Percentiles rank a stretch among this genome's conserved stretches.
These are phyloP conservation scores for Upupa epops DNA, from an alignment of 2,113 vertebrate genomes.

Conservation along the genomic window DNA sequence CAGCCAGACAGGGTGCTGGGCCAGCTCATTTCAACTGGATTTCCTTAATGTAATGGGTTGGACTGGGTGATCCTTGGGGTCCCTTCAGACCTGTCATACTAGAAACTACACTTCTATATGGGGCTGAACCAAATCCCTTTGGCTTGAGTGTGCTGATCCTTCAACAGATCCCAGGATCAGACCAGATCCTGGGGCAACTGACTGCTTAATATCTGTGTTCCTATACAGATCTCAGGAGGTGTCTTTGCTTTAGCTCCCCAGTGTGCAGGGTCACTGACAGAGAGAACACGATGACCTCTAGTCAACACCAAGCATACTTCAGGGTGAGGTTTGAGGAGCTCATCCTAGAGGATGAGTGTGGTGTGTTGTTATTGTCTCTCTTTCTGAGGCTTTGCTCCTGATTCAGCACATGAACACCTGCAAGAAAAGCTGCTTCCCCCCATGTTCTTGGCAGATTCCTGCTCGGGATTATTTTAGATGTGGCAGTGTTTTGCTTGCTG, in stretches of 20 bases:
- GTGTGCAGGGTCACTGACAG: background rate
- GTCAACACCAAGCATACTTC: background rate
- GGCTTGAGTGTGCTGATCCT: background rate
- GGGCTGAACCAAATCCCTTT: background rate
- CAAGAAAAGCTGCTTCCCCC: slow-evolving; percentile 20
- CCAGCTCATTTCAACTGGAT: too few relatives aligned
- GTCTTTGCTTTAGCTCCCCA: background rate
- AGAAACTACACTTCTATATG: fast-evolving
- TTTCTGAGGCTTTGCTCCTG: background rate
- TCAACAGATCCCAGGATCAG: background rate
- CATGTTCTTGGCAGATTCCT: slow-evolving; percentile 13
- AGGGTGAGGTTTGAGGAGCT: background rate
- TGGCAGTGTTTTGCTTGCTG: slow-evolving; percentile 18
- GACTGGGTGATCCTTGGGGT: too few relatives aligned
- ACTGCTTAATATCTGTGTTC: background rate
- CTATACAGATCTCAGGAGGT: background rate
- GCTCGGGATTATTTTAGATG: background rate
- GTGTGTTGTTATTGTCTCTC: background rate
- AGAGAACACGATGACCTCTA: slow-evolving; percentile 1
- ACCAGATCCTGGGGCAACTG: background rate
- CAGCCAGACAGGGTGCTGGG: too few relatives aligned
- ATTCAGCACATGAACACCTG: slow-evolving; percentile 29
- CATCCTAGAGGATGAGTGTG: background rate
- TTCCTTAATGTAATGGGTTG: too few relatives aligned
- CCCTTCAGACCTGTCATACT: too few relatives aligned